Percentiles rank a stretch among this genome's conserved stretches.
phyloP scores from a whole-genome alignment of 2,797 vertebrate genomes.

The Sebastes hubbsi region DNA sequence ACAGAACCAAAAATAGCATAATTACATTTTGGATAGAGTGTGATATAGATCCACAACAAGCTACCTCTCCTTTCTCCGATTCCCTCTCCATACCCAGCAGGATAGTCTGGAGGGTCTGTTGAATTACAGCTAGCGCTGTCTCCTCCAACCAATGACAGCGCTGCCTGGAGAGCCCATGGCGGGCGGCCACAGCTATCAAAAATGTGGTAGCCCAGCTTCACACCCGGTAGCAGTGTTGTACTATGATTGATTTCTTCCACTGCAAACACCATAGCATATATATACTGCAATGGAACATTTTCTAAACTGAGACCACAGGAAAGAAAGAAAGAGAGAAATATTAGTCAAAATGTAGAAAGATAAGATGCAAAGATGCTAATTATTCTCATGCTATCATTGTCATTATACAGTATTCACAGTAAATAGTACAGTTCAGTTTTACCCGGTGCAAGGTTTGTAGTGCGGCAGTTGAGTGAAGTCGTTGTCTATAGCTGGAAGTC shows the following conservation, averaged over 20 bases:
- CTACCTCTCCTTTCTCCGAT: conserved; percentile 20
- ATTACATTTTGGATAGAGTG: background rate
- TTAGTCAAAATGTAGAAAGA: background rate
- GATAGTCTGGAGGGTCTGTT: background rate
- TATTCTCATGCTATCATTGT: background rate
- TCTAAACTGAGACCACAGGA: conserved; percentile 76
- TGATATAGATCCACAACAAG: background rate
- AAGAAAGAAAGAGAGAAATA: background rate
- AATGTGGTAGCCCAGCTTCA: conserved; percentile 65
- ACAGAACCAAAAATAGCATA: background rate
- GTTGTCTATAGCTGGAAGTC: conserved; percentile 49
- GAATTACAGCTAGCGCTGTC: conserved; percentile 31
- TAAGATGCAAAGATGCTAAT: background rate
- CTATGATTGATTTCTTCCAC: conserved; percentile 74
- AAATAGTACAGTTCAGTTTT: conserved; percentile 31
- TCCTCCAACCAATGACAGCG: conserved; percentile 57
- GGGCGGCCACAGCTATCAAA: conserved; percentile 57
- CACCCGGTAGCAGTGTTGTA: conserved; percentile 53
- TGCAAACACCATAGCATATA: conserved; percentile 74
- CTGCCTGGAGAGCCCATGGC: conserved; percentile 51
- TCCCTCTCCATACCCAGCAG: background rate
- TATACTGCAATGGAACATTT: conserved; percentile 51
- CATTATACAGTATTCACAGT: background rate
- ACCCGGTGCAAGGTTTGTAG: conserved; percentile 72
- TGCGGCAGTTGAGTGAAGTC: conserved; percentile 59